Evolutionary conservation across 2,888 invertebrate genomes (phyloP), one percentile per base, ranked within the genome.

Genomic region (Ceramica pisi): DNA sequence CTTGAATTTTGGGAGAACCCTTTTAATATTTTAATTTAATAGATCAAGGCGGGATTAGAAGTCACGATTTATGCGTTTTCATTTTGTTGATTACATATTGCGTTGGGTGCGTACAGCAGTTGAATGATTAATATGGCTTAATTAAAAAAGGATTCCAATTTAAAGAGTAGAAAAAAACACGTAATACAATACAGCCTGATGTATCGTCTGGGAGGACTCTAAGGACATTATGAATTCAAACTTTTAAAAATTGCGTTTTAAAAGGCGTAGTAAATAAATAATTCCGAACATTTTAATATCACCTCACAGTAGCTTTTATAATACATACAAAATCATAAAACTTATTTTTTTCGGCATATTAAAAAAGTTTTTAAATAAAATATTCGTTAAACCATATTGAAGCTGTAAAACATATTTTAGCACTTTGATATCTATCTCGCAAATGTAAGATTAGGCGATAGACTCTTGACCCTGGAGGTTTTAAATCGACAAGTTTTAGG

Each of bases 21-120:
- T 88, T 92, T 93, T 86, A 93, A 93, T 93, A 92, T 91, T 92
- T 91, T 88, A 90, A 92, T 90, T 89, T 90, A 90, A 90, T 90
- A 90, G 90, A 90, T 92, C 89, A 89, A 88, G 88, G 84, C 66
- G 84, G 87, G 86, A 87, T 89, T 87, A 86, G 81, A 64, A 67
- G 81, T 87, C 78, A 85, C 78, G 87, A 89, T 90, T 89, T 90
- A 88, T 87, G 82, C 76, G 83, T 81, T 79, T 74, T 81, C 75
- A 60, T 78, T 73, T 71, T 79, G 67, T 74, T 84, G 82, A 82
- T 81, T 79, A 77, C 65, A 60, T 78, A 84, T 79, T 81, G 81
- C 71, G 38, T 78, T 79, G 50, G 68, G 71, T 75, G 64, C 12
- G 78, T 55, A 63, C 50, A 46, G 26, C 14, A 67, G 10, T 31